phyloP scores from a whole-genome alignment of 35 echinoderm and acorn worm species.

The Heliocidaris erythrogramma region DNA sequence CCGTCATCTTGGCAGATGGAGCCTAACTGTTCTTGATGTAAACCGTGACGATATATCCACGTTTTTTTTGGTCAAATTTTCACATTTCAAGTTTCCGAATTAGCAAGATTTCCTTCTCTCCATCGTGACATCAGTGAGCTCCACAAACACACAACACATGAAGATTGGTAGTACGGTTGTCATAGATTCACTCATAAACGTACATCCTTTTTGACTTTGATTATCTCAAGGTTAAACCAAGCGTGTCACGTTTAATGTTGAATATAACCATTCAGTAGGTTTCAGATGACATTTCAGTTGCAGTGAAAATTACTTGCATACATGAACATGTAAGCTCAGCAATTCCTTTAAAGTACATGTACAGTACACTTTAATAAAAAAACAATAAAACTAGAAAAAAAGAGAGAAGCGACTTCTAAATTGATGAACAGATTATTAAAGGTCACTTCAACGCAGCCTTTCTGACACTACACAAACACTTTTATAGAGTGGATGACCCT shows the following conservation, averaged over 20 bases:
- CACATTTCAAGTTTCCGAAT: not conserved
- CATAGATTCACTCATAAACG: too few species aligned
- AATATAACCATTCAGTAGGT: too few species aligned
- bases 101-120: not conserved
- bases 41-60: not conserved
- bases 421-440: not conserved
- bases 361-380: not conserved
- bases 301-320: too few species aligned
- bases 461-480: not conserved
- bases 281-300: too few species aligned
- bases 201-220: too few species aligned
- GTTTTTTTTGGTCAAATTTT: not conserved
- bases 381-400: not conserved
- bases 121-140: not conserved
- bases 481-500: not conserved
- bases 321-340: too few species aligned
- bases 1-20: not conserved
- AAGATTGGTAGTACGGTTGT: too few species aligned
- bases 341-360: not conserved
- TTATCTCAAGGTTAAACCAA: too few species aligned
- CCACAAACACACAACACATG: too few species aligned
- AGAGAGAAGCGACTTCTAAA: not conserved
- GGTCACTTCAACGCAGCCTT: not conserved
- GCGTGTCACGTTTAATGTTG: too few species aligned
- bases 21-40: not conserved